phyloP scores from a whole-genome alignment of 2,113 vertebrate genomes.

The Halichoeres trimaculatus region DNA sequence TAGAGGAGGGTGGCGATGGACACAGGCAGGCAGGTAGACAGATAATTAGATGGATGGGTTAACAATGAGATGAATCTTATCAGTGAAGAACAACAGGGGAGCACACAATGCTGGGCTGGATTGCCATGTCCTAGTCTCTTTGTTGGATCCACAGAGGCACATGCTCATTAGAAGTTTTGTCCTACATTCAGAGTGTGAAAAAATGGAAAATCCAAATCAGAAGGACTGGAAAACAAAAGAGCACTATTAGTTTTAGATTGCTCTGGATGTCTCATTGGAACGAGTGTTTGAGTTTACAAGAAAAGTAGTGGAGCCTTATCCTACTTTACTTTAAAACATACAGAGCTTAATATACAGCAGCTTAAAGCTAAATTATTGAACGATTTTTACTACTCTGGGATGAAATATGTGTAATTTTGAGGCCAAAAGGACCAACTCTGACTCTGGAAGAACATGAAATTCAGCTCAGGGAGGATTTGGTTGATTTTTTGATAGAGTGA shows the following conservation, averaged over 20 bases:
- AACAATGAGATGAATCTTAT: constrained; percentile 68
- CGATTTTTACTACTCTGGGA: not conserved
- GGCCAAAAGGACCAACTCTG: constrained; percentile 4
- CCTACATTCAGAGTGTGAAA: constrained; percentile 27
- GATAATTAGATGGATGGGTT: constrained; percentile 71
- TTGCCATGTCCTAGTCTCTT: constrained; percentile 47
- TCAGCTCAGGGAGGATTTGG: constrained; percentile 8
- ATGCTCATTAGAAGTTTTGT: constrained; percentile 46
- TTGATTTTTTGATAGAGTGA: constrained; percentile 48
- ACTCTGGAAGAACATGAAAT: constrained; percentile 24
- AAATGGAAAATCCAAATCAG: not conserved
- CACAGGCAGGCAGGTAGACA: constrained; percentile 72
- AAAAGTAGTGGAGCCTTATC: not conserved
- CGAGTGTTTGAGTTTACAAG: not conserved
- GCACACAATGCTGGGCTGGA: constrained; percentile 47
- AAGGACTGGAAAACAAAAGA: constrained; percentile 10
- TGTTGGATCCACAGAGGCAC: constrained; percentile 41
- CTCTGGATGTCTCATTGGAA: not conserved
- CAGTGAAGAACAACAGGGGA: constrained; percentile 67
- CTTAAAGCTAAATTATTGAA: not conserved
- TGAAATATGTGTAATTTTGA: not conserved
- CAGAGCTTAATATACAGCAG: not conserved
- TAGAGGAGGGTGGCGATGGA: constrained; percentile 72
- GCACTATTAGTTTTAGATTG: not conserved
- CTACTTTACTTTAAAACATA: not conserved